Percentiles rank a stretch among this genome's conserved stretches.
phyloP scores from a whole-genome alignment of 2,888 invertebrate genomes.

The Neoscelio sp. region DNA sequence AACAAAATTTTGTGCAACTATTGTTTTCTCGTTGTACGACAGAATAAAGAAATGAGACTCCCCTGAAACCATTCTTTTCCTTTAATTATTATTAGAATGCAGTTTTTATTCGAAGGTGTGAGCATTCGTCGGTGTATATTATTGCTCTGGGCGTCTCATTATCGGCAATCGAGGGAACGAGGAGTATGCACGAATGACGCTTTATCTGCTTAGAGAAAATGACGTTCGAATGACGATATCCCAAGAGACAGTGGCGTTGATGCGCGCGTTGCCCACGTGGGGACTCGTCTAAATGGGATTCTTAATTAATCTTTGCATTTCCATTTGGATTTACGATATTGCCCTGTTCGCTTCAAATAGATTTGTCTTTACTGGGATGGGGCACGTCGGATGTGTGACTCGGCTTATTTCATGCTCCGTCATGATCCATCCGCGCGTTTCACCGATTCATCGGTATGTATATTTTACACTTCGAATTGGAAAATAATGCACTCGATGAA shows the following conservation, averaged over 20 bases:
- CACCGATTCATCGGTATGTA: conserved; percentile 41
- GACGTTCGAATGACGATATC: conserved; percentile 73
- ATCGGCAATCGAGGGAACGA: conserved; percentile 61
- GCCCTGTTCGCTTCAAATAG: conserved; percentile 68
- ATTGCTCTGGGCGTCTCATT: conserved; percentile 71
- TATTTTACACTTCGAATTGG: conserved; percentile 29
- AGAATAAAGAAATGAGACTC: no score
- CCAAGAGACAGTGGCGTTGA: conserved; percentile 67
- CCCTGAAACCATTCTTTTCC: conserved; percentile 27
- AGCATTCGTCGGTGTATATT: conserved; percentile 68
- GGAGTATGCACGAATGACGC: conserved; percentile 21
- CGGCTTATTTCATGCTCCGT: conserved; percentile 42
- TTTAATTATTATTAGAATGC: conserved; percentile 47
- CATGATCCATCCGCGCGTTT: conserved; percentile 36
- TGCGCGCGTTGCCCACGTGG: conserved; percentile 72
- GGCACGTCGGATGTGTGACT: conserved; percentile 20
- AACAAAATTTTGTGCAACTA: no score
- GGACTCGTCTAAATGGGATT: conserved; percentile 73
- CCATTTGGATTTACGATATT: conserved; percentile 79
- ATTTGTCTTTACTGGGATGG: conserved; percentile 51
- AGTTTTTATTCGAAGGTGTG: conserved; percentile 56
- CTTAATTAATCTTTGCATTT: conserved; percentile 81
- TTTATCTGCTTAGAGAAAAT: conserved; percentile 52
- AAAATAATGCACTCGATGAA: conserved; percentile 42
- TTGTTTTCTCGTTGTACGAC: no score